Percentiles rank a stretch among this genome's conserved stretches.
Conservation (phyloP, 1,140 invertebrate genomes). For the Carposina sasakii region DNA sequence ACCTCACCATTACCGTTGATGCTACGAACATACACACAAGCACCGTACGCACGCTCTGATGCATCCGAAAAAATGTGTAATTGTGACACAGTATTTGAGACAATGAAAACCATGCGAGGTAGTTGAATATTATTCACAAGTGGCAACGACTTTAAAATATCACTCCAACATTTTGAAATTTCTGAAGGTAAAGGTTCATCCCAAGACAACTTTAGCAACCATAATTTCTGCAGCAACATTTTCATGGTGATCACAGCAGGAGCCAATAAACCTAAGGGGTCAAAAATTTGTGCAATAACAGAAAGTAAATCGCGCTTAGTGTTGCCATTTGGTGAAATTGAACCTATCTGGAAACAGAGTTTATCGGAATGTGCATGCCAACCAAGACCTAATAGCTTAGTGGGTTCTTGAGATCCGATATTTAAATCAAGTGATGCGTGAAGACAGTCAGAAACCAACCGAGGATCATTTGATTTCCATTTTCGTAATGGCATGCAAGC, state of each 20-base stretch:
- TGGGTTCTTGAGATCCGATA: conserved; percentile 15
- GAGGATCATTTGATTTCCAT: background rate
- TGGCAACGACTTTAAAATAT: background rate
- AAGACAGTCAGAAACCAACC: background rate
- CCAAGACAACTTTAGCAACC: conserved; percentile 20
- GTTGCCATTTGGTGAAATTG: background rate
- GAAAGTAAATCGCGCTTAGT: conserved; percentile 25
- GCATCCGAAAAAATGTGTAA: background rate
- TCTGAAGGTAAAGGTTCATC: conserved; percentile 19
- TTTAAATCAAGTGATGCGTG: conserved; percentile 19
- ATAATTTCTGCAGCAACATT: conserved; percentile 20
- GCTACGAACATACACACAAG: background rate
- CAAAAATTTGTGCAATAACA: conserved; percentile 23
- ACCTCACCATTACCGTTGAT: background rate
- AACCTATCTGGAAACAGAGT: conserved; percentile 10
- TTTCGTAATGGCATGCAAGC: background rate
- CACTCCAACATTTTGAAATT: background rate
- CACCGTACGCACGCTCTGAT: background rate
- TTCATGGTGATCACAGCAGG: conserved; percentile 19
- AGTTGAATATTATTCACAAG: background rate
- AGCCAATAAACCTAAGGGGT: conserved; percentile 17
- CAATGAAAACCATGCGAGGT: background rate
- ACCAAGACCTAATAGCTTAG: conserved; percentile 20
- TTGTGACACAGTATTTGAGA: background rate
- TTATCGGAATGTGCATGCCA: conserved; percentile 23